Base-by-base conservation (phyloP, 2,797 vertebrate genomes). In the Myotis daubentonii region DNA sequence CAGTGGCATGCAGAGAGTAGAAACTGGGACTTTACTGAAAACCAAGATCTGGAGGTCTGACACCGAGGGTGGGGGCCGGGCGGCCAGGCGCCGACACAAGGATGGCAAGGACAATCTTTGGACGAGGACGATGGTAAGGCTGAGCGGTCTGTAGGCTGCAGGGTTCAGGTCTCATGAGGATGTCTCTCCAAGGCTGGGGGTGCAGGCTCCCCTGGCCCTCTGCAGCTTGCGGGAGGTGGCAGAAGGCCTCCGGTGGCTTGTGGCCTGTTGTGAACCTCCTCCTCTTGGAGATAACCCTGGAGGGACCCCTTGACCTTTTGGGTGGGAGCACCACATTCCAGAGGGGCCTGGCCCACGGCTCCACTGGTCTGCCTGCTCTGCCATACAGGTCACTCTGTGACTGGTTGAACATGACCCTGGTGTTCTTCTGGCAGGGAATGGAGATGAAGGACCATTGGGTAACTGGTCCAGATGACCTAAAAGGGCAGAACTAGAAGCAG, bases 91-190 rank as follows among this genome's bases (percentile, higher is more conserved):
- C 87, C 84, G 93, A 8, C 30, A 97, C 17, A 20, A 92, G 87
- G 95, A 94, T 65, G 19, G 82, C 72, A 85, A 53, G 72, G 75
- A 96, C 88, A 13, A n/a, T 66, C 91, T 68, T 68, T 85, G 87
- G 60, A 93, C 38, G 10, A 93, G 66, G 79, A 95, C 8, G 84
- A 92, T 79, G 88, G 95, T 97, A 98, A 98, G 98, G 98, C 97
- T 97, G 97, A 94, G n/a, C 17, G 97, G 92, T 89, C 94, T 55
- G 20, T n/a, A 83, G 81, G 93, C 70, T 36, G 23, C 23, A 3
- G 79, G 44, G 78, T 85, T 93, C 65, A 20, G 85, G 87, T 90
- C 82, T 92, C 23, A 44, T 0, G 8, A 82, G 79, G 85, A 83
- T 83, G 89, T 92, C 70, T 82, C 94, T 95, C 86, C 85, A 84